These are phyloP conservation scores for Drosophila virilis DNA, from an alignment of 1,140 invertebrate genomes.

Conservation along the genomic window DNA sequence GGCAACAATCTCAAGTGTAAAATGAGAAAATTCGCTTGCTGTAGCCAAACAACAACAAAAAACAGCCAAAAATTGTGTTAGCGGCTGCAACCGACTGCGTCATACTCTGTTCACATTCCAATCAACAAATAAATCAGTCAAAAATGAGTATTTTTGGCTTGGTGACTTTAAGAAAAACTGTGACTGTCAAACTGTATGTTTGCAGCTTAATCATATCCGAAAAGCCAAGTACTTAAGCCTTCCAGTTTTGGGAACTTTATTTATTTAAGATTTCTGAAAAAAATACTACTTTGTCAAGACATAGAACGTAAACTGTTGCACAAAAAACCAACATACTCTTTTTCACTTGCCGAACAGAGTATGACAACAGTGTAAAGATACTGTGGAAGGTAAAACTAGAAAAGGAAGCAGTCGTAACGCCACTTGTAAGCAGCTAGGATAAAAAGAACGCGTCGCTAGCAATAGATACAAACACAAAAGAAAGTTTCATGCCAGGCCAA, in stretches of 20 bases:
- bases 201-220: no score
- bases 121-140: no score
- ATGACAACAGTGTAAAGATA: conserved; percentile 38
- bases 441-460: conserved; percentile 30
- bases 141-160: no score
- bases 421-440: conserved; percentile 20
- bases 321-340: not conserved
- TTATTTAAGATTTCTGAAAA: no score
- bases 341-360: not conserved
- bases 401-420: not conserved
- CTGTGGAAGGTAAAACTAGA: not conserved
- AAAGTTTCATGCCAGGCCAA: conserved; percentile 36
- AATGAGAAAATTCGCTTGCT: conserved; percentile 82
- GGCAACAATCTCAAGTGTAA: conserved; percentile 80
- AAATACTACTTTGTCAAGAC: no score
- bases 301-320: no score
- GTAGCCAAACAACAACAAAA: conserved; percentile 36
- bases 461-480: conserved; percentile 51
- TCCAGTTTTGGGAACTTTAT: no score
- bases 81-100: not conserved
- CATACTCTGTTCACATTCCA: not conserved
- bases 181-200: no score
- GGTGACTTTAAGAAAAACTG: no score
- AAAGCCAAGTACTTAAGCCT: no score
- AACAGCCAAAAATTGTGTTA: not conserved